These are phyloP conservation scores for Cardiocondyla obscurior DNA, from an alignment of 1,140 invertebrate genomes.

Conservation along the genomic window DNA sequence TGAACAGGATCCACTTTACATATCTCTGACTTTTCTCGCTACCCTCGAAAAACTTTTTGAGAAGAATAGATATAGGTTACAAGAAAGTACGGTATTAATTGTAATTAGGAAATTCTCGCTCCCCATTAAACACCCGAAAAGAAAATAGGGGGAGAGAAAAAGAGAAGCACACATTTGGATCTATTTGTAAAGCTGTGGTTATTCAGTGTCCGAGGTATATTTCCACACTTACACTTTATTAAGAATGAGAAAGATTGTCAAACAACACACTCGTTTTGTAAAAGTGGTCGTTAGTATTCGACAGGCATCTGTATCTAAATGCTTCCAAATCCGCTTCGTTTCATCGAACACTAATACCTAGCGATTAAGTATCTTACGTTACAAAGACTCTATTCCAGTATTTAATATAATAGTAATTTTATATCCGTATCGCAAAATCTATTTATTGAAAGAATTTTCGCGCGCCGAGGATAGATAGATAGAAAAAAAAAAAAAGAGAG, in stretches of 20 bases:
- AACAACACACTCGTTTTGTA: slow-evolving; percentile 61
- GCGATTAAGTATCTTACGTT: slow-evolving; percentile 68
- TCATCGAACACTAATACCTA: slow-evolving; percentile 67
- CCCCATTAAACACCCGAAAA: slow-evolving; percentile 38
- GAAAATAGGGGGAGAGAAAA: slow-evolving; percentile 2
- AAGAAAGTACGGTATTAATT: slow-evolving; percentile 53
- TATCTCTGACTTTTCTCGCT: slow-evolving; percentile 54
- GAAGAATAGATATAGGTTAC: slow-evolving; percentile 52
- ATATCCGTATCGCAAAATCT: slow-evolving; percentile 69
- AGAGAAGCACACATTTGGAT: slow-evolving; percentile 49
- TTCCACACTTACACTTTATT: slow-evolving; percentile 51
- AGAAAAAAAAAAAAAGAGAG: background rate
- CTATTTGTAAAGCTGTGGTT: slow-evolving; percentile 54
- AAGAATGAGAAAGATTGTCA: slow-evolving; percentile 36
- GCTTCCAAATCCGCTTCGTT: slow-evolving; percentile 67
- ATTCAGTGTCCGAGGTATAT: slow-evolving; percentile 48
- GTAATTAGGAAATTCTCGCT: slow-evolving; percentile 52
- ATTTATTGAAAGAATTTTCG: slow-evolving; percentile 65
- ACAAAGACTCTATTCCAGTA: slow-evolving; percentile 70
- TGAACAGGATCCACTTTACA: slow-evolving; percentile 53
- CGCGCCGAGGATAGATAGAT: slow-evolving; percentile 42
- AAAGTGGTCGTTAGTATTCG: slow-evolving; percentile 64
- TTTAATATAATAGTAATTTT: slow-evolving; percentile 73
- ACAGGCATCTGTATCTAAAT: slow-evolving; percentile 67
- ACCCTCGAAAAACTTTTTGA: slow-evolving; percentile 46